Base-by-base conservation (phyloP, 2,797 vertebrate species). In the Falco novaeseelandiae region DNA sequence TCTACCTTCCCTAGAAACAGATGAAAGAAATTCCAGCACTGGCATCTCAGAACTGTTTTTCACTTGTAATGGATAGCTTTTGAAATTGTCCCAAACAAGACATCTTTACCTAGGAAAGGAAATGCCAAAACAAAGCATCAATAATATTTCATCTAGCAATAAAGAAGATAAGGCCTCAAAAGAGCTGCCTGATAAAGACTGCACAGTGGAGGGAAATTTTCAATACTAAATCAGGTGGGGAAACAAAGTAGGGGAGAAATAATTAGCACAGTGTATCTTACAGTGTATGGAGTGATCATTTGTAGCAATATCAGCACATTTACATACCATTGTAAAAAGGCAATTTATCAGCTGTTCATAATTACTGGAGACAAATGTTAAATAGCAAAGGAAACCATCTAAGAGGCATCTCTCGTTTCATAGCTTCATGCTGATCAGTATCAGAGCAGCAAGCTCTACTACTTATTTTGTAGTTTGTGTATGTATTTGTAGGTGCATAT, bases 101-200 rank as follows among this genome's bases (percentile, higher is more conserved):
- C 49, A 87, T 67, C 32, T 83, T 94, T 83, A 87, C 58, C 36
- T 79, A 48, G 36, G 58, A 94, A 85, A 86, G 27, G 30, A 88
- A 83, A 59, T 89, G 90, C 66, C 84, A 87, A 93, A 95, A 85
- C 46, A 87, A 91, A 93, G 17, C 72, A 92, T 70, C 83, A 69
- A 52, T 74, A 90, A 81, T 87, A 79, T 81, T 93, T 95, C 51
- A 84, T 27, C 51, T 59, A 59, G 80, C 55, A 94, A 72, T 76
- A 79, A 83, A 80, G 36, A 77, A 77, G 30, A 59, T 36, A 65
- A 52, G 55, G 44, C 61, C 42, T 26, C 23, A n/a, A 65, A 83
- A 90, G 30, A 55, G 16, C 27, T 88, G 48, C 27, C 51, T 77
- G 49, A 74, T 73, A 90, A 81, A 94, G 48, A n/a, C 48, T 86